A percentile compares a stretch with the other conserved stretches of the same genome.
Evolutionary conservation across 2,888 invertebrate genomes (phyloP).

Genomic region (Ectropis crepuscularia): DNA sequence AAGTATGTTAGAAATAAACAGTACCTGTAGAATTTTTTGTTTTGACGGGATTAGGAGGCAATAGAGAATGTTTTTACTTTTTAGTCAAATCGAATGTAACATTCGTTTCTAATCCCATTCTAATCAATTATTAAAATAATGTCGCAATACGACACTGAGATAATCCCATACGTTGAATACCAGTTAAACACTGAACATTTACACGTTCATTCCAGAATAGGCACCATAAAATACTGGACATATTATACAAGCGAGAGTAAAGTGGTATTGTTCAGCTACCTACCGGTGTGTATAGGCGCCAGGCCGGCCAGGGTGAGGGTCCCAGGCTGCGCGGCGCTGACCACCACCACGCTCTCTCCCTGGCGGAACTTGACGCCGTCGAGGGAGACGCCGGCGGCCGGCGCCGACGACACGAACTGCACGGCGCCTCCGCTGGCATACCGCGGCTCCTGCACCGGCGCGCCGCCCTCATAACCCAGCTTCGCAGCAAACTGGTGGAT

Average conservation of each 20-base stretch:
- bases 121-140: too few relatives aligned
- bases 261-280: slow-evolving; percentile 9
- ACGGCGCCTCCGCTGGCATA: slow-evolving; percentile 61
- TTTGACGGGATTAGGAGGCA: too few relatives aligned
- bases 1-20: too few relatives aligned
- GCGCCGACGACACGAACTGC: slow-evolving; percentile 71
- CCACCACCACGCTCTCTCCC: slow-evolving; percentile 80
- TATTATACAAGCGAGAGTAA: too few relatives aligned
- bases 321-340: slow-evolving; percentile 81
- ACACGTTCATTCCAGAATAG: too few relatives aligned
- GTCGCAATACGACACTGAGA: too few relatives aligned
- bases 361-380: slow-evolving; percentile 87
- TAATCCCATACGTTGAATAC: slow-evolving; percentile 13
- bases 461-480: slow-evolving; percentile 82
- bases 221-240: background rate
- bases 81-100: too few relatives aligned
- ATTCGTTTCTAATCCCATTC: too few relatives aligned
- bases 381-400: slow-evolving; percentile 57
- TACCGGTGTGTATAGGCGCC: slow-evolving; percentile 76
- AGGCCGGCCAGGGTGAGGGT: slow-evolving; percentile 69
- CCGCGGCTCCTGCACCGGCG: slow-evolving; percentile 68
- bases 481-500: slow-evolving; percentile 94
- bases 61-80: too few relatives aligned
- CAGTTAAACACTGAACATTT: background rate
- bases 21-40: too few relatives aligned